Evolutionary conservation across 1,140 invertebrate genomes (phyloP).

Genomic region (Trialeurodes vaporariorum): DNA sequence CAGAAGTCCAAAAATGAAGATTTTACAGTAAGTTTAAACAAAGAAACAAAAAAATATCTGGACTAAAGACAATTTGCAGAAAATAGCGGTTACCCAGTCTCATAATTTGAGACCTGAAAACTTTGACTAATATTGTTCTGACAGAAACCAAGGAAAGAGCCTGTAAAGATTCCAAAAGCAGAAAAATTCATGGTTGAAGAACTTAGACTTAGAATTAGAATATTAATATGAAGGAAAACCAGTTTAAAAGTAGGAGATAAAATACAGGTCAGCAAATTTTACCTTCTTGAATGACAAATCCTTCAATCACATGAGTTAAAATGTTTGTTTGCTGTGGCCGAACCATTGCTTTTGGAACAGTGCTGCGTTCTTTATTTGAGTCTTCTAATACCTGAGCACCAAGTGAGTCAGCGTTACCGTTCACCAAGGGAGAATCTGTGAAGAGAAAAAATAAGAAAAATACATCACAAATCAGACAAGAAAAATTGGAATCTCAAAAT

Average conservation of each 20-base stretch:
- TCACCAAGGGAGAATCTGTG: neutral
- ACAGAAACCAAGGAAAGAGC: no score
- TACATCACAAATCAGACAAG: neutral
- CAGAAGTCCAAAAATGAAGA: no score
- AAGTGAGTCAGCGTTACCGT: neutral
- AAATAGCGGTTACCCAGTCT: no score
- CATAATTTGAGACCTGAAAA: no score
- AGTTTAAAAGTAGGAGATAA: neutral
- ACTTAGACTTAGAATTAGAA: slow-evolving; percentile 13
- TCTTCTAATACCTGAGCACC: slow-evolving; percentile 29
- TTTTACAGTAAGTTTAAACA: no score
- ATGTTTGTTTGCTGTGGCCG: slow-evolving; percentile 67
- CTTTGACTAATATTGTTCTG: no score
- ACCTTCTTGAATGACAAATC: slow-evolving; percentile 91
- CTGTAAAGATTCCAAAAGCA: no score
- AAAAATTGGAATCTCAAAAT: no score
- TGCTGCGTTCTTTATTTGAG: slow-evolving; percentile 42
- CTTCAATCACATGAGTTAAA: slow-evolving; percentile 91
- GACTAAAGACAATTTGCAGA: no score
- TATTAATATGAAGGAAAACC: slow-evolving; percentile 34
- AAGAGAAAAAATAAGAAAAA: neutral
- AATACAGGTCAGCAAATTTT: slow-evolving; percentile 18
- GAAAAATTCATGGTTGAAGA: neutral
- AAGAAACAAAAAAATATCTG: no score
- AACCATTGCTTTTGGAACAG: slow-evolving; percentile 77